These are phyloP conservation scores for Callocephalon fimbriatum DNA, from an alignment of 2,113 vertebrate genomes.

Conservation along the genomic window DNA sequence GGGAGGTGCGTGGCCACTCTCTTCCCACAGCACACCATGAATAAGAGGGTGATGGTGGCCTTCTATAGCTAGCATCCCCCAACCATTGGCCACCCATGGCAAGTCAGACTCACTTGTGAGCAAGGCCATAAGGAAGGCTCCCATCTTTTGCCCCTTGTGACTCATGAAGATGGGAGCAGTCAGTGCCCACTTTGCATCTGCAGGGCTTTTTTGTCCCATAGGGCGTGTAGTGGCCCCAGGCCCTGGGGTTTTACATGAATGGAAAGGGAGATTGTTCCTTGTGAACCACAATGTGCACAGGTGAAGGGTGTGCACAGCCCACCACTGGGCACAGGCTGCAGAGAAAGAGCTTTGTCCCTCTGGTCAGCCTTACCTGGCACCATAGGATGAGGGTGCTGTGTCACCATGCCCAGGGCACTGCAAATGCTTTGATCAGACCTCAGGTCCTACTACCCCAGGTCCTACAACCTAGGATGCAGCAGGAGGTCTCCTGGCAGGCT, in stretches of 20 bases:
- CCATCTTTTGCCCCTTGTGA: neutral
- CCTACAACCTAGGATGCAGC: neutral
- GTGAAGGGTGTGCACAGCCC: neutral
- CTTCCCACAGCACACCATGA: neutral
- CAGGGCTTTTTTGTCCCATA: neutral
- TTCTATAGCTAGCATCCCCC: neutral
- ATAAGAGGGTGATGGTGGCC: neutral
- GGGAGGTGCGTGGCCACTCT: neutral
- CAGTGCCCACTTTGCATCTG: neutral
- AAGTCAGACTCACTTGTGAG: neutral
- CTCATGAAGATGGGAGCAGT: neutral
- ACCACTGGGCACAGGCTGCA: neutral
- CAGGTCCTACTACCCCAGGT: neutral
- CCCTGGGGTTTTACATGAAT: neutral
- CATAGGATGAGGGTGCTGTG: neutral
- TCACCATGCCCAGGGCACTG: accelerated
- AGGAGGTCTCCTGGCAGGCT: neutral
- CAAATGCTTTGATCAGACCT: neutral
- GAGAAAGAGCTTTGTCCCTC: neutral
- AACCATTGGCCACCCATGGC: neutral
- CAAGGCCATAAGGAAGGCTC: neutral
- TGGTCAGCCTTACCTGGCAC: neutral
- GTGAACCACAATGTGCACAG: neutral
- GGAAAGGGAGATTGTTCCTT: neutral
- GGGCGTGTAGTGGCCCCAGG: neutral